Conservation (phyloP, 2,888 invertebrate species). For the Chrysina gloriosa region DNA sequence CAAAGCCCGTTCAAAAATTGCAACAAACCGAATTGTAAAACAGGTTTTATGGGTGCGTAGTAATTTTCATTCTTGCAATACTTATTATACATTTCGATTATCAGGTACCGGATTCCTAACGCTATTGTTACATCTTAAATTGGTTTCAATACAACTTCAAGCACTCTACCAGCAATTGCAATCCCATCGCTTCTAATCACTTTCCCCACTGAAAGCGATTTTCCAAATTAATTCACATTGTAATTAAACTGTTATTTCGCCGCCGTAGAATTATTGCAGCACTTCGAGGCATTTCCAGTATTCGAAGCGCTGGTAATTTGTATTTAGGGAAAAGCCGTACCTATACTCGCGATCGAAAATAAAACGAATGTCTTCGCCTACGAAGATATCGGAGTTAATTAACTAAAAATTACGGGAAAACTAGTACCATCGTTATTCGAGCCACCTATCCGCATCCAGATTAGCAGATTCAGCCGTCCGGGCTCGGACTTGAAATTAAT, state of each 20-base stretch:
- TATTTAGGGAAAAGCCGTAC: neutral
- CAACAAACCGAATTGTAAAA: too few relatives aligned
- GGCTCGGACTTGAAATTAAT: conserved; percentile 5
- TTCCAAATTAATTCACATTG: neutral
- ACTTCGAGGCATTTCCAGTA: neutral
- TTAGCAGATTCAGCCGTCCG: neutral
- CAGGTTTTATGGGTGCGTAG: too few relatives aligned
- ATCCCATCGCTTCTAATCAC: neutral
- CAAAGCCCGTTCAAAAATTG: too few relatives aligned
- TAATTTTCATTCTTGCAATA: too few relatives aligned
- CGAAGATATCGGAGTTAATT: neutral
- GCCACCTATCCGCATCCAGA: too few relatives aligned
- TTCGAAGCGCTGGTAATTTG: neutral
- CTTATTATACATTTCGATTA: too few relatives aligned
- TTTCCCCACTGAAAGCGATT: neutral
- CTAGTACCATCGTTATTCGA: too few relatives aligned
- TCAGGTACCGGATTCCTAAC: too few relatives aligned
- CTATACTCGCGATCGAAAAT: neutral
- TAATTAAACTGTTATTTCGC: neutral
- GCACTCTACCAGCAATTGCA: neutral
- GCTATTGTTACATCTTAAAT: too few relatives aligned
- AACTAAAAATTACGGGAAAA: conserved; percentile 1
- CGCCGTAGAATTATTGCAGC: neutral
- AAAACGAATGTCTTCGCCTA: neutral
- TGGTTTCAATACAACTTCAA: too few relatives aligned